These are phyloP conservation scores for Mesochorus sp. DNA, from an alignment of 2,888 invertebrate genomes.

Conservation along the genomic window DNA sequence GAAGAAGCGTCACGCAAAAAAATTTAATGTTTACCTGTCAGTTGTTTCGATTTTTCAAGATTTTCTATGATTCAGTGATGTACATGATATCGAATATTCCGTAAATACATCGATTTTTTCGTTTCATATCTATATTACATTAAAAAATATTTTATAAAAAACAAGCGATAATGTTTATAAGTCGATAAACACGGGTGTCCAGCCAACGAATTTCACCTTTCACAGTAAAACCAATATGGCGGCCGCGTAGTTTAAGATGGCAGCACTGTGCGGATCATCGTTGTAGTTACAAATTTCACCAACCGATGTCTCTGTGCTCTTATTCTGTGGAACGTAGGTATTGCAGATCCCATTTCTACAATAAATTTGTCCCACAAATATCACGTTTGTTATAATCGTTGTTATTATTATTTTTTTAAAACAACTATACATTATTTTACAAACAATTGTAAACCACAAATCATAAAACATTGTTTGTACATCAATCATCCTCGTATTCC, in stretches of 20 bases:
- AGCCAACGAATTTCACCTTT: conserved; percentile 56
- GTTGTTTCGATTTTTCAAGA: neutral
- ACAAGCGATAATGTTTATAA: conserved; percentile 28
- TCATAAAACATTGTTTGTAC: no score
- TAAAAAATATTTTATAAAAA: conserved; percentile 25
- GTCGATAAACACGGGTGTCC: conserved; percentile 36
- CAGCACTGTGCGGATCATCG: conserved; percentile 6
- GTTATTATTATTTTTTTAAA: no score
- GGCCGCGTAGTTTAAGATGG: neutral
- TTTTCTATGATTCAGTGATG: no score
- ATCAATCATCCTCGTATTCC: no score
- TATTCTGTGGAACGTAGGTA: neutral
- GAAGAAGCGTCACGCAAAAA: conserved; percentile 1
- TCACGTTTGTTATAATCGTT: no score
- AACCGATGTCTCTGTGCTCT: conserved; percentile 1
- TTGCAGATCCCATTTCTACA: neutral
- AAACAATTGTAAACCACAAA: no score
- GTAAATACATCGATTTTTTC: neutral
- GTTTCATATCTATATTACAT: neutral
- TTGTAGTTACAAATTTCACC: neutral
- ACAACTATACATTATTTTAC: no score
- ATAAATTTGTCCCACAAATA: no score
- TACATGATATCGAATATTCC: neutral
- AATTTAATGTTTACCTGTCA: conserved; percentile 3
- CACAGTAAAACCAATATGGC: conserved; percentile 40